These are phyloP conservation scores for Oreonectes daqikongensis DNA, from an alignment of 2,797 vertebrate genomes.

Conservation along the genomic window DNA sequence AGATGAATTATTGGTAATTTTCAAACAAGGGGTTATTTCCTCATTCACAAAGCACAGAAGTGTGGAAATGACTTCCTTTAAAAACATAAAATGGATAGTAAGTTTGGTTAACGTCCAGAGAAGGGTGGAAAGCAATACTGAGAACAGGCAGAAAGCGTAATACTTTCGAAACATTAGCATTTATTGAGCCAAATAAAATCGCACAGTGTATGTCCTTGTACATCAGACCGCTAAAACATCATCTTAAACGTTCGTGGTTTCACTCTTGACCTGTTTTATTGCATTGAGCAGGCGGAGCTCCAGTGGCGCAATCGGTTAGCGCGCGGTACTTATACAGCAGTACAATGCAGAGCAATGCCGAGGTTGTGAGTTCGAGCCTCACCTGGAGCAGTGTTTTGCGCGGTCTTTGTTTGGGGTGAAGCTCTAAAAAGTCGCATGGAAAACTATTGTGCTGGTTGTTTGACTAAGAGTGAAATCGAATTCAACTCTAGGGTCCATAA, in stretches of 20 bases:
- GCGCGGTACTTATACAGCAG: constrained; percentile 99
- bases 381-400: constrained; percentile 93
- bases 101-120: too few relatives aligned
- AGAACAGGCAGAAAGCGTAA: too few relatives aligned
- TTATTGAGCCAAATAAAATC: too few relatives aligned
- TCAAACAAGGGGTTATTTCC: too few relatives aligned
- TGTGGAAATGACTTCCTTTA: too few relatives aligned
- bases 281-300: constrained; percentile 64
- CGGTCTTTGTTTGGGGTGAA: background rate
- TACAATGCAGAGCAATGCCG: constrained; percentile 94
- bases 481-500: background rate
- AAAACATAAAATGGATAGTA: too few relatives aligned
- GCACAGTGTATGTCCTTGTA: too few relatives aligned
- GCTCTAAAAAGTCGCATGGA: rapidly evolving
- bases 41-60: too few relatives aligned
- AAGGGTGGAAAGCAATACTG: too few relatives aligned
- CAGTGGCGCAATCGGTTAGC: constrained; percentile 99
- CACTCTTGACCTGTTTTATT: constrained; percentile 49
- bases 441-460: background rate
- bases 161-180: too few relatives aligned
- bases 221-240: too few relatives aligned
- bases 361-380: constrained; percentile 99
- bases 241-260: background rate
- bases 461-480: background rate
- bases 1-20: too few relatives aligned